Percentiles rank a stretch among this genome's conserved stretches.
Conservation (phyloP, 2,113 vertebrate species). For the Phrynocephalus versicolor region DNA sequence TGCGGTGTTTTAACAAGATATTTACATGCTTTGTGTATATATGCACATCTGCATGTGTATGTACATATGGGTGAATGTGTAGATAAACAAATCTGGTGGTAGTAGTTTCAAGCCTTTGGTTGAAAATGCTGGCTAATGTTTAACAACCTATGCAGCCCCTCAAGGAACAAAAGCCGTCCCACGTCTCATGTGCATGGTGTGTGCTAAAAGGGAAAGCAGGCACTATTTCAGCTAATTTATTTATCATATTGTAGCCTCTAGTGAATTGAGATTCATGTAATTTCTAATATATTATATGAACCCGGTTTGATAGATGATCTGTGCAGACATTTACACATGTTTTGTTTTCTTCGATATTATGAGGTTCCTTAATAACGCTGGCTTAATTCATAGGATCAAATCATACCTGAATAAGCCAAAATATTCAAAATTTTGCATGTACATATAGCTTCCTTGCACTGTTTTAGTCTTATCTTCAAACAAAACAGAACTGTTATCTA, state of each 20-base stretch:
- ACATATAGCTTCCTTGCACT: neutral
- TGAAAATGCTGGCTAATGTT: neutral
- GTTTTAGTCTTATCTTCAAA: neutral
- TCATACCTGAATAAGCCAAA: neutral
- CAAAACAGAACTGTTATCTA: neutral
- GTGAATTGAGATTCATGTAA: neutral
- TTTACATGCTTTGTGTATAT: neutral
- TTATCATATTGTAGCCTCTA: neutral
- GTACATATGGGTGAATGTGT: neutral
- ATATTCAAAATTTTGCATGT: neutral
- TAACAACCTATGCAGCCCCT: neutral
- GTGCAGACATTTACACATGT: neutral
- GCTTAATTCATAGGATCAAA: neutral
- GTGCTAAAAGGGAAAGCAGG: neutral
- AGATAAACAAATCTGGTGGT: neutral
- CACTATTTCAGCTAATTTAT: neutral
- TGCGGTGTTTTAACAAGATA: no score
- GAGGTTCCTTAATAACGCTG: neutral
- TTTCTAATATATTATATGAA: neutral
- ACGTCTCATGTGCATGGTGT: neutral
- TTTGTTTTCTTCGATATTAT: neutral
- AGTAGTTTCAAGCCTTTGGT: neutral
- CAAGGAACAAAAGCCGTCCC: neutral
- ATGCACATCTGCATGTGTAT: neutral
- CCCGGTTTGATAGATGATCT: neutral